Evolutionary conservation across 2,888 invertebrate species (phyloP), one percentile per base, ranked within the genome.

Genomic region (Eumerus sabulonum): DNA sequence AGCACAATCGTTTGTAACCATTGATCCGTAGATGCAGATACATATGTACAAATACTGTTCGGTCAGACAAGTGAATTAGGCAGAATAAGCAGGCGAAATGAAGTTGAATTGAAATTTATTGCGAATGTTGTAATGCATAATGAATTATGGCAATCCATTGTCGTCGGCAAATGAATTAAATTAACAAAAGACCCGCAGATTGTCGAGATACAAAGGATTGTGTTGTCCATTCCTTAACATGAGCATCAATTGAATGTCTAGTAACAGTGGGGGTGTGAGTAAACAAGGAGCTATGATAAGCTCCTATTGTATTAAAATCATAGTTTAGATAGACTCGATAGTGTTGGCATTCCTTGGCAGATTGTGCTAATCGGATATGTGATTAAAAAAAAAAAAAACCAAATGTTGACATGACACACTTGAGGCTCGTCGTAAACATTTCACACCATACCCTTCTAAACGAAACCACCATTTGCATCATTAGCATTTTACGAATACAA

Each of bases 71-170:
- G 12, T 38, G 44, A 27, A 60, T 59, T 66, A 66, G 47, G 54
- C 62, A 56, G 47, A 54, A 48, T 40, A 48, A 38, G 44, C 57
- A 76, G 44, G 36, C 38, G 59, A 51, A 45, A 60, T 66, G 53
- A 66, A 60, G 48, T 76, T 50, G 44, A 76, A 76, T 76, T 76
- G 71, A 76, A 76, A 76, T 76, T 76, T 76, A 76, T 76, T 64
- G 54, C 76, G 42, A 59, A 51, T 38, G 53, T 36, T 27, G 27
- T 59, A 71, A 59, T 48, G 17, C 57, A 54, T 51, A 48, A 59
- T 66, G 66, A 73, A 73, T 53, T 66, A 66, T 66, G 62, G 62
- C 47, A 38, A 67, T 50, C 11, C 56, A 62, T 70, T 76, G 63
- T 63, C 51, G 17, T 27, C 27, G 48, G 44, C 9, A 35, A 50